These are phyloP conservation scores for Tokudaia tokunoshimensis DNA, from an alignment of 2,797 vertebrate species.

Conservation along the genomic window DNA sequence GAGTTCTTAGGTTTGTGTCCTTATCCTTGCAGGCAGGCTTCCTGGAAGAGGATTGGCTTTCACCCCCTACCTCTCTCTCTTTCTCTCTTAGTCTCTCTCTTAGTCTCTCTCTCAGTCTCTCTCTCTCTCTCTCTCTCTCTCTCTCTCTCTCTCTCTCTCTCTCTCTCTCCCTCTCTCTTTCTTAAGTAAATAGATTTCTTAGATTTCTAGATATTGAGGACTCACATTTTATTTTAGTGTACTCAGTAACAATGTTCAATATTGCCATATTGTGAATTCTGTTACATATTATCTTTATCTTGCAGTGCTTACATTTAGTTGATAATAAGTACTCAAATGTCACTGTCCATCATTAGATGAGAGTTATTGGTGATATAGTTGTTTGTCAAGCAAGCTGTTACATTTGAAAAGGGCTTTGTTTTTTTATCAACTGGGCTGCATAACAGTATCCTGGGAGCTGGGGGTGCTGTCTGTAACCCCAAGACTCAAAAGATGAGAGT, in stretches of 20 bases:
- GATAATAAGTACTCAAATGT: not conserved
- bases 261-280: not conserved
- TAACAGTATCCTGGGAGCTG: not conserved
- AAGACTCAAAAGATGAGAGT: not conserved
- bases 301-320: not conserved
- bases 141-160: fast-evolving
- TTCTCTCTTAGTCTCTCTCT: too few species aligned
- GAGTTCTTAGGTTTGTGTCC: not conserved
- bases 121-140: fast-evolving
- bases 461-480: too few species aligned
- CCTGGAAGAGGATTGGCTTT: not conserved
- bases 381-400: not conserved
- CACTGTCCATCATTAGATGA: not conserved
- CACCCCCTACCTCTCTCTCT: too few species aligned
- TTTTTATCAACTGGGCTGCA: not conserved
- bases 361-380: not conserved
- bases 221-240: not conserved
- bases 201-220: not conserved
- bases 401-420: not conserved
- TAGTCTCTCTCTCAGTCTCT: too few species aligned
- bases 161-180: too few species aligned
- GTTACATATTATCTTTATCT: not conserved
- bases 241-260: not conserved
- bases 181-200: not conserved
- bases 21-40: not conserved